Evolutionary conservation across 2,888 invertebrate genomes (phyloP), one percentile per base, ranked within the genome.

Genomic region (Apeira syringaria): DNA sequence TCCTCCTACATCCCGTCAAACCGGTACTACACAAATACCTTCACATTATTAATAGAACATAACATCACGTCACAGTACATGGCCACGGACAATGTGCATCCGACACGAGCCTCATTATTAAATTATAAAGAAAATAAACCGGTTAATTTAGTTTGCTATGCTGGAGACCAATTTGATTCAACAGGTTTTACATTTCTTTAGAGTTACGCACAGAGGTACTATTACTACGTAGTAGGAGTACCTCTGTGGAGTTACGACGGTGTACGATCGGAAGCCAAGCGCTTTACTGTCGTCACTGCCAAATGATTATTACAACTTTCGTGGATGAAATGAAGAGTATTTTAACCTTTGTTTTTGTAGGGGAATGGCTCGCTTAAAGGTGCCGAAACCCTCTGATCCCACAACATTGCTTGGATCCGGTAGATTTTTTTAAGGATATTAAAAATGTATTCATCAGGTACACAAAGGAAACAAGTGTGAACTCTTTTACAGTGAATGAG

Each of bases 61-160:
- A 61, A 62, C 61, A 62, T 50, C 42, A 50, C 70, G 84, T 84
- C 73, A 82, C 79, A 81, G 68, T 69, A 31, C 52, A 54, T 77
- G 71, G 59, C 41, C 76, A 77, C 56, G 52, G 61, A 80, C 79
- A 80, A 80, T 75, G 61, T 68, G 61, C 68, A 70, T 71, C 79
- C 72, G 79, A 77, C 84, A 81, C 83, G 77, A 73, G 82, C 60
- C 78, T 82, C 29, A 18, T 36, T 85, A 82, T 85, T 86, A 81
- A 85, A 87, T 86, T 82, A 83, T 76, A 77, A 82, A 78, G 74
- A 80, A 84, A 82, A 80, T 66, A 80, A 72, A 75, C 79, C 69
- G 68, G 74, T 74, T 67, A 60, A 60, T 39, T 53, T 40, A 46
- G 45, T 56, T 54, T 55, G 38, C 41, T 42, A 22, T 46, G 47